Percentiles rank a stretch among this genome's conserved stretches.
Evolutionary conservation across 2,113 vertebrate genomes (phyloP).

Genomic region (Prunella fulvescens): DNA sequence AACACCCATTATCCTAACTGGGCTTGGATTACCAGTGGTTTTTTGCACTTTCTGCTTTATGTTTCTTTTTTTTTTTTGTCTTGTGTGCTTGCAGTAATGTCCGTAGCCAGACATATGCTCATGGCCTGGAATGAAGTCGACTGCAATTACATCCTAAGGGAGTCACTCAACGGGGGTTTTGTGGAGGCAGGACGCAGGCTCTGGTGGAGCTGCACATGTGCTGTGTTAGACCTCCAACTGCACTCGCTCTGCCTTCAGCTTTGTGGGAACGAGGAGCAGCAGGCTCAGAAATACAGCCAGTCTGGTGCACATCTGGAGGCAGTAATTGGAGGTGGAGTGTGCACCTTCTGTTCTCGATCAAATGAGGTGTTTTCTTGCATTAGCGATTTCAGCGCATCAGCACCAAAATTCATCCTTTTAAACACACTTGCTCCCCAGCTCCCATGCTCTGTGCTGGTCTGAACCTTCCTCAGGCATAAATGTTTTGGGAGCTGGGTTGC

Average conservation of each 20-base stretch:
- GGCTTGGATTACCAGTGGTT: background rate
- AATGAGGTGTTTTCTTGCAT: slow-evolving; percentile 19
- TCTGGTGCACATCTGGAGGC: background rate
- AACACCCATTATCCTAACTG: background rate
- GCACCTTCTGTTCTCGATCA: fast-evolving
- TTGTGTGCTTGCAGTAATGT: background rate
- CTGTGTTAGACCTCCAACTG: background rate
- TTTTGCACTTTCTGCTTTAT: background rate
- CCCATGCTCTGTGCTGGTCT: fast-evolving
- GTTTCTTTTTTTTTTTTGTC: background rate
- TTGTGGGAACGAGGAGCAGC: background rate
- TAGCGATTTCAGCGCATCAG: background rate
- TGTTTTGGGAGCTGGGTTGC: background rate
- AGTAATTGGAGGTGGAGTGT: slow-evolving; percentile 15
- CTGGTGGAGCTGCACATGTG: background rate
- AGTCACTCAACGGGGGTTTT: background rate
- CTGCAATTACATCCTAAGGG: slow-evolving; percentile 5
- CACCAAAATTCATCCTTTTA: slow-evolving; percentile 7
- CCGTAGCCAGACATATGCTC: background rate
- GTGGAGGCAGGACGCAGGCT: background rate
- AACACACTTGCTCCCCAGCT: fast-evolving
- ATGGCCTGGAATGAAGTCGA: background rate
- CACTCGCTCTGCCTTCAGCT: background rate
- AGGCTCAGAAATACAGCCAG: background rate
- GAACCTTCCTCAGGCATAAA: background rate